Evolutionary conservation across 2,113 vertebrate genomes (phyloP).

Genomic region (Oryzias curvinotus): DNA sequence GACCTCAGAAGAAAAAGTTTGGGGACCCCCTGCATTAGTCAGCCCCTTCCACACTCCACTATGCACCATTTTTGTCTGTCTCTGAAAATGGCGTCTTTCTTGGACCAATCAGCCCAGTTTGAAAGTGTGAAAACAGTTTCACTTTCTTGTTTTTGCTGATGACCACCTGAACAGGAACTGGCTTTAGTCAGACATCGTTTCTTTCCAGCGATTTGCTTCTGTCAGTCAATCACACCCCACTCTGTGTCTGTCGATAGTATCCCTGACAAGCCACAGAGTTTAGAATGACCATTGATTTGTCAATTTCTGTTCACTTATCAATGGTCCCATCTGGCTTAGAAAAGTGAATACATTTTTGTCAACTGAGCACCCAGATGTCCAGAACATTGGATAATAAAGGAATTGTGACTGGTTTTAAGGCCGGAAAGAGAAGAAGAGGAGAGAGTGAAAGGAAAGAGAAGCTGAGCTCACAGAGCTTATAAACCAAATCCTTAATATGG

Average conservation of each 20-base stretch:
- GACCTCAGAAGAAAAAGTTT: too few species aligned
- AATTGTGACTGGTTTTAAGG: background rate
- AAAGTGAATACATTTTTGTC: background rate
- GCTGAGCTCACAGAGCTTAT: background rate
- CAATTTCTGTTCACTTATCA: constrained; percentile 9
- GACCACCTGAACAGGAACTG: constrained; percentile 7
- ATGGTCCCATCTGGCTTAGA: constrained; percentile 4
- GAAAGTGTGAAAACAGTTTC: too few species aligned
- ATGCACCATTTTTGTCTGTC: too few species aligned
- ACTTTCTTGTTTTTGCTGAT: too few species aligned
- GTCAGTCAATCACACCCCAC: constrained; percentile 22
- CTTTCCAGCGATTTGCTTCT: constrained; percentile 4
- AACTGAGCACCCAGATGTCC: background rate
- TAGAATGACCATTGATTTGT: constrained; percentile 31
- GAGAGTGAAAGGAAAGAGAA: background rate
- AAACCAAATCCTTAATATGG: background rate
- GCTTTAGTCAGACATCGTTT: constrained; percentile 24
- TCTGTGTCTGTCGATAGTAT: too few species aligned
- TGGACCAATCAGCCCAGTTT: too few species aligned
- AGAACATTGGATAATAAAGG: constrained; percentile 6
- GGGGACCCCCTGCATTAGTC: too few species aligned
- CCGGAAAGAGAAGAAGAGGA: background rate
- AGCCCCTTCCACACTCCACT: too few species aligned
- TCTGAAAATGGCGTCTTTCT: too few species aligned
- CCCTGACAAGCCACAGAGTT: constrained; percentile 5